These are phyloP conservation scores for Myathropa florea DNA, from an alignment of 2,888 invertebrate species.

Conservation along the genomic window DNA sequence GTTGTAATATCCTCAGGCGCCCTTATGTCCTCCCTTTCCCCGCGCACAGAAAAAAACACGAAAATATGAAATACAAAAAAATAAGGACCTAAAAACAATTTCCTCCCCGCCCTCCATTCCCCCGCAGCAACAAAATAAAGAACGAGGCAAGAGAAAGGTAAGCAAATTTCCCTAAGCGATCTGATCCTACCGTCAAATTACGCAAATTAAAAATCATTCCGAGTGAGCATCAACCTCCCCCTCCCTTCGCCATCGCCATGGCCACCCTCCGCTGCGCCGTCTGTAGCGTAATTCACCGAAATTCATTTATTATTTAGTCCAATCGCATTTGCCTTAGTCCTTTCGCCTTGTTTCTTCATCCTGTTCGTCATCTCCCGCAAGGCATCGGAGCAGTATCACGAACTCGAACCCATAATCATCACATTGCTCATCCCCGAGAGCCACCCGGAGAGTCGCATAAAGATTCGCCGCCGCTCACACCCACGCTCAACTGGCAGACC, in stretches of 20 bases:
- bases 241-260: background rate
- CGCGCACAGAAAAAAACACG: no score
- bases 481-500: background rate
- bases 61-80: background rate
- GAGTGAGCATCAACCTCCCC: background rate
- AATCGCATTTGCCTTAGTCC: slow-evolving; percentile 49
- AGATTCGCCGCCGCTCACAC: slow-evolving; percentile 15
- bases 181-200: slow-evolving; percentile 51
- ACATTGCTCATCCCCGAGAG: slow-evolving; percentile 52
- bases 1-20: background rate
- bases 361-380: slow-evolving; percentile 14
- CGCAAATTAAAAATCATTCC: slow-evolving; percentile 65
- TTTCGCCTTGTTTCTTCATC: slow-evolving; percentile 1
- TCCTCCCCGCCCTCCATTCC: background rate
- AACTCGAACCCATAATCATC: slow-evolving; percentile 62
- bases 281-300: slow-evolving; percentile 29
- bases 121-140: slow-evolving; percentile 1
- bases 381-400: slow-evolving; percentile 29
- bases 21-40: background rate
- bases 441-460: slow-evolving; percentile 34
- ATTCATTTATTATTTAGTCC: slow-evolving; percentile 69
- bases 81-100: background rate
- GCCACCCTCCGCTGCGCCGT: background rate
- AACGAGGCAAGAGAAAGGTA: background rate
- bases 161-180: slow-evolving; percentile 56